Percentiles rank a stretch among this genome's conserved stretches.
These are phyloP conservation scores for Eupeodes latifasciatus DNA, from an alignment of 2,888 invertebrate species.

Conservation along the genomic window DNA sequence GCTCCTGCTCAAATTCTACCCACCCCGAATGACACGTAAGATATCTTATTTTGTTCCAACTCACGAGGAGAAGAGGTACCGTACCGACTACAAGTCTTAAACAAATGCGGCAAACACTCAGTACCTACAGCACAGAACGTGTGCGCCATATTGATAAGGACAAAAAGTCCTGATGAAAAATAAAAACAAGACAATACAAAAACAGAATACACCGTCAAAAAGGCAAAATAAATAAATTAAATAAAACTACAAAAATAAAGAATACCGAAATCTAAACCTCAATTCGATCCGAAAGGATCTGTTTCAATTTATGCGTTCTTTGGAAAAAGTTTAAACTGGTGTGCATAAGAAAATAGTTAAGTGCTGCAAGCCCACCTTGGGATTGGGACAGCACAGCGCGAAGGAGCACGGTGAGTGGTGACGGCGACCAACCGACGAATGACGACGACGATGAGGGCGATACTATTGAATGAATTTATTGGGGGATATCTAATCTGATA, in stretches of 20 bases:
- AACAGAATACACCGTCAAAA: constrained; percentile 25
- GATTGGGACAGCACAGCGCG: not conserved
- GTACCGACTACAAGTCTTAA: constrained; percentile 70
- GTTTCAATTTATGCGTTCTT: constrained; percentile 69
- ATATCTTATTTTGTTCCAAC: constrained; percentile 51
- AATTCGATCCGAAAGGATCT: constrained; percentile 73
- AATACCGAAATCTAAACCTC: constrained; percentile 59
- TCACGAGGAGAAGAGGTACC: constrained; percentile 26
- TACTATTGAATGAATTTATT: constrained; percentile 66
- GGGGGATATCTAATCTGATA: constrained; percentile 81
- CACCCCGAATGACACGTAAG: constrained; percentile 54
- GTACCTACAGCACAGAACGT: constrained; percentile 60
- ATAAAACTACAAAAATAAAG: constrained; percentile 13
- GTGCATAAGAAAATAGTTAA: constrained; percentile 65
- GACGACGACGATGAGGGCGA: constrained; percentile 12
- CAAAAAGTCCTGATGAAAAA: constrained; percentile 16
- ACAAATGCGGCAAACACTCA: constrained; percentile 73
- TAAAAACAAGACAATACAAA: constrained; percentile 19
- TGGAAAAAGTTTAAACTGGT: constrained; percentile 64
- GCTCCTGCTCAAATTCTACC: constrained; percentile 37
- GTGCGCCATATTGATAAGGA: constrained; percentile 74
- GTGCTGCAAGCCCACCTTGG: constrained; percentile 41
- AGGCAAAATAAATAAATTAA: constrained; percentile 23
- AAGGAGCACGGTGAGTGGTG: not conserved
- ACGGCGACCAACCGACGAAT: too few relatives aligned